These are phyloP conservation scores for Strigamia crassipes DNA, from an alignment of 2,888 invertebrate species.

Conservation along the genomic window DNA sequence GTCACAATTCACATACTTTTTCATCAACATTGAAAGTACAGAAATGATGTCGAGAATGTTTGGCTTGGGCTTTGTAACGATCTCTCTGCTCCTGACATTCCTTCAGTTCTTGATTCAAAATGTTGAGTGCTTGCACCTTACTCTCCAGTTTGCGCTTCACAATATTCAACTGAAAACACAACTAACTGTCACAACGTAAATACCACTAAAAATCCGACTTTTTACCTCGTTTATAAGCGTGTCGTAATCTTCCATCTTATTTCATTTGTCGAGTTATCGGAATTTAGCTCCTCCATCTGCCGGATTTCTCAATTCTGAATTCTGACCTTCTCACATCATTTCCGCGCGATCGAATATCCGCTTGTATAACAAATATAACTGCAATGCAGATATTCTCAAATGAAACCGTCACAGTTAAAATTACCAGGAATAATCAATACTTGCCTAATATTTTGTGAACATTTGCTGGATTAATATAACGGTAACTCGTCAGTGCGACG, in stretches of 20 bases:
- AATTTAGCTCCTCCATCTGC: neutral
- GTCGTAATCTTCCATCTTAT: slow-evolving; percentile 43
- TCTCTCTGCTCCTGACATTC: slow-evolving; percentile 79
- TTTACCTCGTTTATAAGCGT: slow-evolving; percentile 43
- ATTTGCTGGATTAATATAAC: neutral
- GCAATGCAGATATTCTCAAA: neutral
- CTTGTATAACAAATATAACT: neutral
- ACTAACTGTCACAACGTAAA: neutral
- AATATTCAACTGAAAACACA: slow-evolving; percentile 47
- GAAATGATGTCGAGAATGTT: slow-evolving; percentile 68
- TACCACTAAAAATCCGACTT: neutral
- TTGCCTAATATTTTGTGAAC: neutral
- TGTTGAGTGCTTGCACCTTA: slow-evolving; percentile 79
- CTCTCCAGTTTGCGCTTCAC: slow-evolving; percentile 71
- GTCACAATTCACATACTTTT: neutral
- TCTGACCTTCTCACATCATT: neutral
- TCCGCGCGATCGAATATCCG: neutral
- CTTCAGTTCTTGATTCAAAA: slow-evolving; percentile 76
- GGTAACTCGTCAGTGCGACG: neutral
- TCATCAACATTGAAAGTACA: slow-evolving; percentile 57
- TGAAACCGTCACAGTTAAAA: neutral
- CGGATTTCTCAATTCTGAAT: neutral
- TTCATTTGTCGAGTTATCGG: neutral
- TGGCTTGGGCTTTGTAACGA: slow-evolving; percentile 78
- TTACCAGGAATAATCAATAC: neutral